Base-by-base conservation (phyloP, 2,888 invertebrate genomes). In the Synanthedon myopaeformis region DNA sequence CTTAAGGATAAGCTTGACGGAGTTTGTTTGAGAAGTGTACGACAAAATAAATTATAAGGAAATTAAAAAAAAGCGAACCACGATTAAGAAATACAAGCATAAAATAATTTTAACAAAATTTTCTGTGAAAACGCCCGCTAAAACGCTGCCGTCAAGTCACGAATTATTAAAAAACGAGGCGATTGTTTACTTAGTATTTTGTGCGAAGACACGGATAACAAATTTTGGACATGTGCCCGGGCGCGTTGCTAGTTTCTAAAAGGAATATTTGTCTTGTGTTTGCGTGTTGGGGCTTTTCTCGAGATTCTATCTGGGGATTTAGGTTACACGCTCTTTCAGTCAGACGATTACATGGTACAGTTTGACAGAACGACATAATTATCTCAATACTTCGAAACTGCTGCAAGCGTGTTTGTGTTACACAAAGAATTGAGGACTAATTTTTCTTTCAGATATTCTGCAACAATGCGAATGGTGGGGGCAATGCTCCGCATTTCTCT, bases 191-290 rank as follows among this genome's bases (percentile, higher is more conserved):
- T 13, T 13, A 51, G 28, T 11, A 51, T 19, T 51, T 8, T 13
- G 19, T 19, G 51, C 17, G 5, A 35, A 28, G 49, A 49, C 17
- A 19, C 17, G 49, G 17, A 49, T 35, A 49, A 19, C 19, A 49
- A 17, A 49, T 49, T 51, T 51, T 51, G 51, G 51, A 28, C n/a
- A 51, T 3, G 13, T 51, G 51, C 51, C 51, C 51, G 51, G 12
- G 28, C 49, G 49, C 12, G n/a, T n/a, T 5, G 4, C 17, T 23
- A n/a, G 28, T n/a, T 19, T 17, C n/a, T 51, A 19, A 51, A 51
- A 23, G 35, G 51, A 51, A 17, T n/a, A 51, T 51, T 51, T 51
- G 11, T 51, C 51, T 51, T 35, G 19, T 49, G 12, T 35, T 35
- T 8, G 35, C 35, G 8, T 35, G 35, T 45, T 13, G 45, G 12